Evolutionary conservation across 2,888 invertebrate species (phyloP), one percentile per base, ranked within the genome.

Genomic region (Gasteruption jaculator): DNA sequence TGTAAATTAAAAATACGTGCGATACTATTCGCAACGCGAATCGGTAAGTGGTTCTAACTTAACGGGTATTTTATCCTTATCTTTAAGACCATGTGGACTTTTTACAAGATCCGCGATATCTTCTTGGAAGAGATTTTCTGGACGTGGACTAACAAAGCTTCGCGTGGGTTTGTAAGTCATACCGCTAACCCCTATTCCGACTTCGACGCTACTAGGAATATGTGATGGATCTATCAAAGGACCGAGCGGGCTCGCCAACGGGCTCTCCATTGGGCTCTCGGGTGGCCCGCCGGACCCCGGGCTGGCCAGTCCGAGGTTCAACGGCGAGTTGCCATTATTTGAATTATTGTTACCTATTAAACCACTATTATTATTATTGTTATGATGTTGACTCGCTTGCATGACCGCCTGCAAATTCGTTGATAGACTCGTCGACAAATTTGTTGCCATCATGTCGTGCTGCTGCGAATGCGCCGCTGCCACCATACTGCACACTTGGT

Each of bases 401-500:
- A 73, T 76, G 54, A 70, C 76, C 52, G 61, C 73, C 49, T 73
- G 72, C 8, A 64, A 56, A 38, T 62, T 65, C 33, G 61, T 57
- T 43, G 66, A 63, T 41, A 68, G 65, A 21, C 60, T 77, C 73
- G 77, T 76, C 65, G 76, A 73, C 62, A 72, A 56, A 53, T 53
- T 67, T 51, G 61, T 73, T 58, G 58, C 71, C 61, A 63, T 73
- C 71, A 66, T 78, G 74, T 64, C 76, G 73, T 53, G 79, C 75
- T 67, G 70, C 40, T 69, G 69, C 12, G 70, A 68, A 32, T 70
- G 70, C 4, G 73, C 73, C 4, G 82, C 82, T 1, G 86, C 87
- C 43, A 84, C 83, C 83, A 85, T 84, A 70, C 81, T 83, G 77
- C 85, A 85, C 86, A 90, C 88, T 72, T 90, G 90, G 54, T 90